These are phyloP conservation scores for Trypoxylus dichotomus DNA, from an alignment of 1,140 invertebrate species.

Conservation along the genomic window DNA sequence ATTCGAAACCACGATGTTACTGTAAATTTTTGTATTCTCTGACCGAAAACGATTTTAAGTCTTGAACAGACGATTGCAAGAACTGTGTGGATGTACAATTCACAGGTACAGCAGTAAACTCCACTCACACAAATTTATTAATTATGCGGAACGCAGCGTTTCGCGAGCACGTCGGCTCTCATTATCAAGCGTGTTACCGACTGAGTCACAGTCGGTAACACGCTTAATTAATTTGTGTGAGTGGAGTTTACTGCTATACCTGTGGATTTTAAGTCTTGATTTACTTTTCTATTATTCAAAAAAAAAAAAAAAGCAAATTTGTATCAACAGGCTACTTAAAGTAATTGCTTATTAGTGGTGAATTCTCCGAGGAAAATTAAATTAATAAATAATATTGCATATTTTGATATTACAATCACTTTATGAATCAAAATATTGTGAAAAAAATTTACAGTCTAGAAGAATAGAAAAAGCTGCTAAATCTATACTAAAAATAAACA, in stretches of 20 bases:
- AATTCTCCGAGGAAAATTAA: conserved; percentile 1
- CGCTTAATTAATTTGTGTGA: too few relatives aligned
- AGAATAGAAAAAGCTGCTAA: conserved; percentile 44
- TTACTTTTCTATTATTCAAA: conserved; percentile 2
- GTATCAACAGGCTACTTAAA: conserved; percentile 30
- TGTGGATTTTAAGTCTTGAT: not conserved
- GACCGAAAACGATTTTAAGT: not conserved
- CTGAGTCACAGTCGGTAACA: too few relatives aligned
- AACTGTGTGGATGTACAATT: too few relatives aligned
- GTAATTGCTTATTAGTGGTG: conserved; percentile 10
- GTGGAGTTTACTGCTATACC: too few relatives aligned
- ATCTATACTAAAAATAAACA: conserved; percentile 38
- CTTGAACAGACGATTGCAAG: too few relatives aligned
- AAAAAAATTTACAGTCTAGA: conserved; percentile 42
- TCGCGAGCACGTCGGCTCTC: too few relatives aligned
- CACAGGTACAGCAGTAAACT: too few relatives aligned
- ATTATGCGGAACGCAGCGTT: too few relatives aligned
- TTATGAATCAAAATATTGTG: conserved; percentile 35
- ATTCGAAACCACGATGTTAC: too few relatives aligned
- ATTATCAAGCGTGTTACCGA: too few relatives aligned
- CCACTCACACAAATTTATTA: too few relatives aligned
- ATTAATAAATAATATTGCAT: conserved; percentile 34
- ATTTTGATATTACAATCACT: conserved; percentile 38
- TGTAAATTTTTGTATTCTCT: not conserved
- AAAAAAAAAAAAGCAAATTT: conserved; percentile 25